Evolutionary conservation across 2,888 invertebrate genomes (phyloP).

Genomic region (Ichneumoninae sp.): DNA sequence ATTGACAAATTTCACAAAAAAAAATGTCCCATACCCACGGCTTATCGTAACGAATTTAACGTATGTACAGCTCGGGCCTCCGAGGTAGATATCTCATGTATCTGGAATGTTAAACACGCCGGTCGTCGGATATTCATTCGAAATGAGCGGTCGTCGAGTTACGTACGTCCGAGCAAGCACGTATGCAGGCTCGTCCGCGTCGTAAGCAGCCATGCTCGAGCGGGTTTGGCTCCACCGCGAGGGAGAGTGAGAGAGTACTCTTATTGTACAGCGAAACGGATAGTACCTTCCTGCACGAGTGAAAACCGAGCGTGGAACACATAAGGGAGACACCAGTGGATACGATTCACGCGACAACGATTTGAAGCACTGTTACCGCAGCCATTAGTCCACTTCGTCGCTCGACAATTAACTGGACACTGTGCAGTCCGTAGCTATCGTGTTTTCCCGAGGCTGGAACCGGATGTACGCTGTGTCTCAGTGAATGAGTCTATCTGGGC

Average conservation of each 20-base stretch:
- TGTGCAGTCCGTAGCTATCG: constrained; percentile 10
- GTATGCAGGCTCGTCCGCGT: constrained; percentile 5
- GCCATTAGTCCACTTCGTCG: constrained; percentile 39
- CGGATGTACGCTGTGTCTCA: constrained; percentile 5
- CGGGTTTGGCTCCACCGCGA: constrained; percentile 14
- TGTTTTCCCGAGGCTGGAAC: not conserved
- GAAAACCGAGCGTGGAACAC: constrained; percentile 7
- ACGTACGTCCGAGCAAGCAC: constrained; percentile 35
- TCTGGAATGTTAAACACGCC: not conserved
- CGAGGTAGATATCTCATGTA: not conserved
- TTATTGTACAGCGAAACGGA: constrained; percentile 24
- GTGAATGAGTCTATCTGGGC: constrained; percentile 22
- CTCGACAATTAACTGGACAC: constrained; percentile 53
- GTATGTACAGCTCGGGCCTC: not conserved
- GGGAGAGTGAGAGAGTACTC: not conserved
- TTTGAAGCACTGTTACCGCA: constrained; percentile 31
- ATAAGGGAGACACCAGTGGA: constrained; percentile 4
- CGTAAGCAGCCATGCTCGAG: constrained; percentile 41
- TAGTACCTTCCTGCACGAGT: not conserved
- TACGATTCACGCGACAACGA: constrained; percentile 44
- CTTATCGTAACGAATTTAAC: not conserved
- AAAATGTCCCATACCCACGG: not conserved
- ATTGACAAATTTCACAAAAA: no score
- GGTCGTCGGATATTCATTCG: constrained; percentile 10
- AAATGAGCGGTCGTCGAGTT: constrained; percentile 20